Conservation (phyloP, 2,113 vertebrate genomes). For the Colinus virginianus region DNA sequence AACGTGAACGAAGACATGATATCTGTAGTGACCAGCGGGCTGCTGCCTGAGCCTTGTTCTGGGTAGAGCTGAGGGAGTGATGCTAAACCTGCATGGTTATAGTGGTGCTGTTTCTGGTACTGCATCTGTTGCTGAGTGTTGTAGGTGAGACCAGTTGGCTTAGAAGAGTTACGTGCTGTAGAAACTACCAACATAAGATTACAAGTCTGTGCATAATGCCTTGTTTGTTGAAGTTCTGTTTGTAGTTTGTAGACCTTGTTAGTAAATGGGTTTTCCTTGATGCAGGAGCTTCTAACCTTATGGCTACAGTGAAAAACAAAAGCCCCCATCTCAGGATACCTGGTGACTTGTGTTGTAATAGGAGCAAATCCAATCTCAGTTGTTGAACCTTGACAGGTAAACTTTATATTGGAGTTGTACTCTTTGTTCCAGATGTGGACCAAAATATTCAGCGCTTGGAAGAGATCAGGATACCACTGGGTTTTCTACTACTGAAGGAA, state of each 20-base stretch:
- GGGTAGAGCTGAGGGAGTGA: neutral
- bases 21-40: neutral
- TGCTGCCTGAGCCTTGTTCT: neutral
- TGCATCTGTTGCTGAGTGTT: neutral
- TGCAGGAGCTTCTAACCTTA: neutral
- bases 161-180: neutral
- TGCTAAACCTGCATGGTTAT: neutral
- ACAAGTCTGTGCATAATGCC: neutral
- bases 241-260: neutral
- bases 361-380: neutral
- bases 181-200: neutral
- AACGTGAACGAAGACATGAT: neutral
- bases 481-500: neutral
- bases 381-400: constrained; percentile 20
- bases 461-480: neutral
- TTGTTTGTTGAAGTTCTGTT: neutral
- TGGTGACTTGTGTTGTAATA: neutral
- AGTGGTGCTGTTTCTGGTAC: neutral
- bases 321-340: neutral
- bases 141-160: neutral
- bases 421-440: neutral
- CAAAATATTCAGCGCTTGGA: neutral
- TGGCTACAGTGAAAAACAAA: neutral
- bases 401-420: neutral
- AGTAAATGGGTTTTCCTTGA: neutral